Evolutionary conservation across 2,113 vertebrate genomes (phyloP).

Genomic region (Eptatretus burgeri): DNA sequence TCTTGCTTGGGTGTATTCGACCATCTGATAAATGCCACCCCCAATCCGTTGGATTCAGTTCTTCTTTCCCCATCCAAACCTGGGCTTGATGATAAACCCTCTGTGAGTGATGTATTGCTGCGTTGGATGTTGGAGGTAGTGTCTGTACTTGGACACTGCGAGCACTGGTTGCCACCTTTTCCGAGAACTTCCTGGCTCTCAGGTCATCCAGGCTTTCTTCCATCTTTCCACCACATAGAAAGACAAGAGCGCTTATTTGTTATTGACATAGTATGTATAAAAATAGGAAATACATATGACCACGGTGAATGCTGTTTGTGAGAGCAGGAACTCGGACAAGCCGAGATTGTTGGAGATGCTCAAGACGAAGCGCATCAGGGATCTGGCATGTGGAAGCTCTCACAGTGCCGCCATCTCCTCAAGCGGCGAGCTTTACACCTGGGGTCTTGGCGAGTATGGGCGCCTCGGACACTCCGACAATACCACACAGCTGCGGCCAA

Average conservation of each 20-base stretch:
- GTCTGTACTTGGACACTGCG: too few species aligned
- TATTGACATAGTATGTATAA: not conserved
- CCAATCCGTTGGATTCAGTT: too few species aligned
- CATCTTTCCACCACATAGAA: too few species aligned
- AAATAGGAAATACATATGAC: not conserved
- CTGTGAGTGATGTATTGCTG: too few species aligned
- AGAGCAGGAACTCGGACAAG: slow-evolving; percentile 77
- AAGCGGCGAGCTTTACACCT: slow-evolving; percentile 75
- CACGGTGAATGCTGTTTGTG: slow-evolving; percentile 7
- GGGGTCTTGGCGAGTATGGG: slow-evolving; percentile 85
- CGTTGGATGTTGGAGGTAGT: too few species aligned
- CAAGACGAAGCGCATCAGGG: slow-evolving; percentile 81
- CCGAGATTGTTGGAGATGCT: slow-evolving; percentile 67
- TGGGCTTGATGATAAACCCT: too few species aligned
- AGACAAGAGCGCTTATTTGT: too few species aligned
- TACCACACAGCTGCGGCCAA: slow-evolving; percentile 77
- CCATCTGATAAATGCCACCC: too few species aligned
- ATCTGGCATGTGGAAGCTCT: slow-evolving; percentile 85
- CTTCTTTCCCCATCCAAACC: too few species aligned
- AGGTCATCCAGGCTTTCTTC: too few species aligned
- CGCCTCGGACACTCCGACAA: slow-evolving; percentile 84
- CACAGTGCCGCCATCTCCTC: slow-evolving; percentile 90
- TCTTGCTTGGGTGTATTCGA: too few species aligned
- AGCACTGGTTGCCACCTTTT: too few species aligned
- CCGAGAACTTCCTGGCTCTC: not conserved